These are phyloP conservation scores for Drusus annulatus DNA, from an alignment of 1,140 invertebrate species.

Conservation along the genomic window DNA sequence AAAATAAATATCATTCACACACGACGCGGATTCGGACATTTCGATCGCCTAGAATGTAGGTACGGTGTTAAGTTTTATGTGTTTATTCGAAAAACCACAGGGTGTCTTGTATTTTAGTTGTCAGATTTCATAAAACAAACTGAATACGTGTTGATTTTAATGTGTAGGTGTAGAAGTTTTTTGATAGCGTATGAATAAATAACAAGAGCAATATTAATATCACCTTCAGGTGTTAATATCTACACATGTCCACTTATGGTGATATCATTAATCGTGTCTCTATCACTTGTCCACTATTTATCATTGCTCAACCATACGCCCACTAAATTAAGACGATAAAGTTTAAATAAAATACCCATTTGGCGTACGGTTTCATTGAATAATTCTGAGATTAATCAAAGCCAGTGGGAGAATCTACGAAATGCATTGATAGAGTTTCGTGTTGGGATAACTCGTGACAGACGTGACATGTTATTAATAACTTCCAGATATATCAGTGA, in stretches of 20 bases:
- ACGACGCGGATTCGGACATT: too few relatives aligned
- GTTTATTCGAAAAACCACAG: not conserved
- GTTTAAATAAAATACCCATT: slow-evolving; percentile 12
- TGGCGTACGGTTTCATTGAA: slow-evolving; percentile 5
- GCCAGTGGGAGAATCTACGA: too few relatives aligned
- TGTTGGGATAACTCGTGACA: too few relatives aligned
- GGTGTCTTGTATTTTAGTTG: not conserved
- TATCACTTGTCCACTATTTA: slow-evolving; percentile 16
- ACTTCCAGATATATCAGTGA: too few relatives aligned
- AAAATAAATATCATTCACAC: too few relatives aligned
- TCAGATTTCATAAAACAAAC: not conserved
- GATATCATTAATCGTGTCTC: slow-evolving; percentile 11
- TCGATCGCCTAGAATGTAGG: too few relatives aligned
- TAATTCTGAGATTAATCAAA: slow-evolving; percentile 12
- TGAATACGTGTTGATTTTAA: not conserved
- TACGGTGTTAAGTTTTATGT: too few relatives aligned
- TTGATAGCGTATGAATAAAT: not conserved
- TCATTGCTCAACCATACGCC: not conserved
- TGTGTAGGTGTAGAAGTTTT: too few relatives aligned
- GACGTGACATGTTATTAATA: too few relatives aligned
- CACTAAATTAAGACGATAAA: not conserved
- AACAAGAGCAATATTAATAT: slow-evolving; percentile 22
- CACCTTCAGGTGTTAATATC: slow-evolving; percentile 21
- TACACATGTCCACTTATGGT: not conserved
- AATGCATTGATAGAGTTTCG: too few relatives aligned